A percentile compares a stretch with the other conserved stretches of the same genome.
Conservation (phyloP, 2,888 invertebrate genomes). For the Xestobium rufovillosum region DNA sequence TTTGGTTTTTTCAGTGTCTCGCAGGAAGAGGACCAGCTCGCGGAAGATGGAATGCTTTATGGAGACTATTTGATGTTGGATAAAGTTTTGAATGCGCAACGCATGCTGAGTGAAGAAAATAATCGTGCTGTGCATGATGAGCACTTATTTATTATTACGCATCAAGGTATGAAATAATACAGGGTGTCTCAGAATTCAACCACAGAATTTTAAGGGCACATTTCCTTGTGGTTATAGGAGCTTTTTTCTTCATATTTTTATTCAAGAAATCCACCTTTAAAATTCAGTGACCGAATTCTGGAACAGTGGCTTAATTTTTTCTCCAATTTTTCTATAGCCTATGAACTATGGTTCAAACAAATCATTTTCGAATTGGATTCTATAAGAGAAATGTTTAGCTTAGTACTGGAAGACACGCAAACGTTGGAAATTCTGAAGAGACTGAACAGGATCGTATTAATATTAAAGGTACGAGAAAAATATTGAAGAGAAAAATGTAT, state of each 20-base stretch:
- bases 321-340: conserved; percentile 58
- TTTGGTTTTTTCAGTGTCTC: conserved; percentile 26
- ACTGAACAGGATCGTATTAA: conserved; percentile 84
- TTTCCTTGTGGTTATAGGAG: not conserved
- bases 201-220: not conserved
- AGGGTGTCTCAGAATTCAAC: too few relatives aligned
- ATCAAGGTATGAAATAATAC: conserved; percentile 77
- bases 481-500: too few relatives aligned
- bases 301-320: conserved; percentile 2
- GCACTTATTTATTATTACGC: conserved; percentile 94
- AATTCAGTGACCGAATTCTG: not conserved
- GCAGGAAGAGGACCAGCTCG: conserved; percentile 52
- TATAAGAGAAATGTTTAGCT: conserved; percentile 68
- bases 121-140: conserved; percentile 85
- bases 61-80: conserved; percentile 88
- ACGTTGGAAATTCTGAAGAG: conserved; percentile 89
- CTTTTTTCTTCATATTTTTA: too few relatives aligned
- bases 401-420: conserved; percentile 79
- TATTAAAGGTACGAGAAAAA: conserved; percentile 65
- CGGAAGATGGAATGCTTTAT: conserved; percentile 77
- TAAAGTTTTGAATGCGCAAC: conserved; percentile 73
- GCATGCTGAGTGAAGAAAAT: conserved; percentile 68
- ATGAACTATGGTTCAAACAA: conserved; percentile 99
- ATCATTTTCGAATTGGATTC: conserved; percentile 96
- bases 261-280: not conserved